phyloP scores from a whole-genome alignment of 2,888 invertebrate genomes.

The Lochmaea crataegi region DNA sequence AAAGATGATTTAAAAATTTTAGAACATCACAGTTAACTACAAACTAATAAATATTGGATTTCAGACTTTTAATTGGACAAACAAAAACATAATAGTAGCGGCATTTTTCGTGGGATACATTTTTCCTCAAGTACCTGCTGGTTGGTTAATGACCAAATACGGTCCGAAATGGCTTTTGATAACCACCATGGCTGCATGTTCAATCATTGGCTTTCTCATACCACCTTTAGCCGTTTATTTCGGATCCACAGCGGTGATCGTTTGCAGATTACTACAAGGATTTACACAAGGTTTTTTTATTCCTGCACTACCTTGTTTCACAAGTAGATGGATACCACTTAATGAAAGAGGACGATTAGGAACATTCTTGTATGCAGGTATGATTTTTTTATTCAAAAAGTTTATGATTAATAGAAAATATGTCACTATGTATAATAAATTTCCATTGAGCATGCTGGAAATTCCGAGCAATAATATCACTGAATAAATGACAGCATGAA shows the following conservation, averaged over 20 bases:
- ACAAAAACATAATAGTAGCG: constrained; percentile 71
- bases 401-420: no score
- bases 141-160: constrained; percentile 76
- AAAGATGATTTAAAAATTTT: not conserved
- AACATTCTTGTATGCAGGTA: constrained; percentile 73
- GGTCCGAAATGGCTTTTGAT: constrained; percentile 78
- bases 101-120: constrained; percentile 86
- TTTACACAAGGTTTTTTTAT: constrained; percentile 78
- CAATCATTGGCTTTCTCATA: constrained; percentile 73
- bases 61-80: constrained; percentile 65
- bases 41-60: constrained; percentile 10
- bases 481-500: no score
- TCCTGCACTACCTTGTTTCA: constrained; percentile 76
- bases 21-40: not conserved
- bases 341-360: constrained; percentile 77
- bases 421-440: no score
- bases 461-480: no score
- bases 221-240: constrained; percentile 76
- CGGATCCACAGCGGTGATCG: constrained; percentile 72
- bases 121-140: constrained; percentile 77
- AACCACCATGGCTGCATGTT: constrained; percentile 69
- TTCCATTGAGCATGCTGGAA: no score
- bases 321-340: constrained; percentile 81
- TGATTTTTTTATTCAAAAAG: not conserved
- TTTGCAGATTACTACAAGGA: constrained; percentile 77